phyloP scores from a whole-genome alignment of 1,140 invertebrate species.

The Procambarus clarkii region DNA sequence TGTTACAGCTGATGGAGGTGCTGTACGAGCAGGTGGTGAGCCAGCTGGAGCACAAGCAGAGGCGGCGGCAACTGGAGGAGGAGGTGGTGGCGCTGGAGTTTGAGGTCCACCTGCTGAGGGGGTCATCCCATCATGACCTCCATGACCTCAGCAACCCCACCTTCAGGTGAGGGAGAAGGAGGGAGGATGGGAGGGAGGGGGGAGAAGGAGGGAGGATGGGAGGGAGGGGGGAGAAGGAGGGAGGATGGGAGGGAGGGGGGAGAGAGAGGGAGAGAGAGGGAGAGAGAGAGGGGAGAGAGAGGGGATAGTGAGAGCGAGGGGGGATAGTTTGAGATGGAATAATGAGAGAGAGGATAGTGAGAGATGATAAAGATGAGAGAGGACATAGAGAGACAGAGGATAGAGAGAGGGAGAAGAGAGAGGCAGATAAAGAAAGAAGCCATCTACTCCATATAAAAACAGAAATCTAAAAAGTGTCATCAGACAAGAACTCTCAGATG shows the following conservation, averaged over 20 bases:
- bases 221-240: no score
- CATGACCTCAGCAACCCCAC: not conserved
- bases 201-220: not conserved
- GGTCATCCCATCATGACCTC: not conserved
- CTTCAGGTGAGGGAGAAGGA: conserved; percentile 34
- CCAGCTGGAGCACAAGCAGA: conserved; percentile 37
- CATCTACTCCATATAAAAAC: no score
- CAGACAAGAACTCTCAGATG: no score
- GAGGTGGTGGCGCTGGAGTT: conserved; percentile 46
- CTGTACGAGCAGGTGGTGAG: conserved; percentile 54
- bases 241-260: no score
- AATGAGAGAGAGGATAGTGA: not conserved
- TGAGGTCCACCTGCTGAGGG: conserved; percentile 20
- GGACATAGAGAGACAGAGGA: no score
- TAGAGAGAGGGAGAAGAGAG: no score
- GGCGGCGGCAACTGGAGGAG: conserved; percentile 30
- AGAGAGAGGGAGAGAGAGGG: not conserved
- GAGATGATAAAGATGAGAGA: no score
- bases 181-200: not conserved
- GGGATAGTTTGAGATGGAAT: not conserved
- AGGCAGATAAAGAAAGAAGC: no score
- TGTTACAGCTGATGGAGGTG: conserved; percentile 53
- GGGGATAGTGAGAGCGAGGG: no score
- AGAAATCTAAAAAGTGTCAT: no score
- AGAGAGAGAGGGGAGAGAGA: not conserved